These are phyloP conservation scores for Listronotus oregonensis DNA, from an alignment of 1,140 invertebrate genomes.

Conservation along the genomic window DNA sequence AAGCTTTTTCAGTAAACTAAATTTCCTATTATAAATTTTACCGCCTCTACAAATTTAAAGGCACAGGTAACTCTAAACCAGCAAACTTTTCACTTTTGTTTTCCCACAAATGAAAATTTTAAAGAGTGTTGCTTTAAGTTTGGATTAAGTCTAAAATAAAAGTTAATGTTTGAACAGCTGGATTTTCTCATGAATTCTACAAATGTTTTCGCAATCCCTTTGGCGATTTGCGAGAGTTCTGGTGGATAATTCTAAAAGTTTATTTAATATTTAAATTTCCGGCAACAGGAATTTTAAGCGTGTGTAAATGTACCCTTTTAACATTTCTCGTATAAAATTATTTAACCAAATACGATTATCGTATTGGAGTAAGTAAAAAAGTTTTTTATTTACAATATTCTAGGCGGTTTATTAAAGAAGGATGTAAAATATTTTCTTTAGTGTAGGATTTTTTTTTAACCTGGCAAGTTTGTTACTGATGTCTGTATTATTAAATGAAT, in stretches of 20 bases:
- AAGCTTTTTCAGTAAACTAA: constrained; percentile 13
- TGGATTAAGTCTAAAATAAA: constrained; percentile 34
- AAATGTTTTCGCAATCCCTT: constrained; percentile 30
- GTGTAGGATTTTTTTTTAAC: too few species aligned
- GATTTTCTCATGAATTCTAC: constrained; percentile 37
- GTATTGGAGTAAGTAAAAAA: too few species aligned
- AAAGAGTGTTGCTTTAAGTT: constrained; percentile 26
- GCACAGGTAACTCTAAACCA: neutral
- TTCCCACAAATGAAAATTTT: constrained; percentile 26
- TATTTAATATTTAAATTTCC: constrained; percentile 35
- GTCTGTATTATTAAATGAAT: too few species aligned
- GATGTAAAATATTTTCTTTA: too few species aligned
- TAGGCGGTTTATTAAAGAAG: too few species aligned
- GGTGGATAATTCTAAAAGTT: constrained; percentile 30
- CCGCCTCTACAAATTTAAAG: constrained; percentile 15
- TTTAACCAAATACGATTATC: constrained; percentile 3
- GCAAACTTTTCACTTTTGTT: neutral
- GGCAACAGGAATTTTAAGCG: constrained; percentile 18
- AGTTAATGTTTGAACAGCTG: constrained; percentile 37
- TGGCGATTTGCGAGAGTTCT: constrained; percentile 21
- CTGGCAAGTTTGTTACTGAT: too few species aligned
- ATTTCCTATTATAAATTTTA: constrained; percentile 20
- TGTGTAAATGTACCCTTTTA: constrained; percentile 18
- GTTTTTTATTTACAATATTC: too few species aligned
- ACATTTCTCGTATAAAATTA: constrained; percentile 3